Percentiles rank a stretch among this genome's conserved stretches.
Conservation (phyloP, 2,113 vertebrate species). For the Zapornia atra region DNA sequence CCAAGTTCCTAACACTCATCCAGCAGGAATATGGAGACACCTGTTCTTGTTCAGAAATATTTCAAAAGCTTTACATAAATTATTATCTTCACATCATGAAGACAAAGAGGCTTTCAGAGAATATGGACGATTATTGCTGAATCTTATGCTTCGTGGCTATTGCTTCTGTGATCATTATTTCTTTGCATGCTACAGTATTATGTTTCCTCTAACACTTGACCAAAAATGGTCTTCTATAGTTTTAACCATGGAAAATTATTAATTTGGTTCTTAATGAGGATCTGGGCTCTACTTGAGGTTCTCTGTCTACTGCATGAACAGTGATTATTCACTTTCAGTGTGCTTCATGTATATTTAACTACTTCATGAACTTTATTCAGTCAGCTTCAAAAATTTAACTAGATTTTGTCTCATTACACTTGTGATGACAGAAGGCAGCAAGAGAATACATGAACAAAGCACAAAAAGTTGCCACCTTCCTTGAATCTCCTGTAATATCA, state of each 20-base stretch:
- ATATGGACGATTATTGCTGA: not conserved
- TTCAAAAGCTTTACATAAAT: not conserved
- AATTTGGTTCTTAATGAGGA: not conserved
- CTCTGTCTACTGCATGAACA: not conserved
- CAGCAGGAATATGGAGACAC: not conserved
- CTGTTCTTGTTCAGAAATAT: not conserved
- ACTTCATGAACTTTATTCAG: not conserved
- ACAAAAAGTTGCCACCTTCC: not conserved
- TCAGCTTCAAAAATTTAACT: not conserved
- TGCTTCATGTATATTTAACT: not conserved
- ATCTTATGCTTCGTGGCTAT: not conserved
- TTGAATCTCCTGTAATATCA: not conserved
- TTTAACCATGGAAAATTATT: not conserved
- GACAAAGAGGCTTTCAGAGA: not conserved
- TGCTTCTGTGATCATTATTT: not conserved
- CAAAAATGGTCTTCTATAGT: not conserved
- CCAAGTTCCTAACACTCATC: not conserved
- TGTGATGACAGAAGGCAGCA: not conserved
- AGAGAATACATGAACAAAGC: not conserved
- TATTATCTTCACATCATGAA: not conserved
- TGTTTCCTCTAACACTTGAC: not conserved
- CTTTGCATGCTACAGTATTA: not conserved
- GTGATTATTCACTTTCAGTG: not conserved
- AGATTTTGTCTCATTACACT: not conserved
- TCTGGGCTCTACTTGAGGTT: not conserved